phyloP scores from a whole-genome alignment of 2,888 invertebrate species.

The Callimorpha dominula region DNA sequence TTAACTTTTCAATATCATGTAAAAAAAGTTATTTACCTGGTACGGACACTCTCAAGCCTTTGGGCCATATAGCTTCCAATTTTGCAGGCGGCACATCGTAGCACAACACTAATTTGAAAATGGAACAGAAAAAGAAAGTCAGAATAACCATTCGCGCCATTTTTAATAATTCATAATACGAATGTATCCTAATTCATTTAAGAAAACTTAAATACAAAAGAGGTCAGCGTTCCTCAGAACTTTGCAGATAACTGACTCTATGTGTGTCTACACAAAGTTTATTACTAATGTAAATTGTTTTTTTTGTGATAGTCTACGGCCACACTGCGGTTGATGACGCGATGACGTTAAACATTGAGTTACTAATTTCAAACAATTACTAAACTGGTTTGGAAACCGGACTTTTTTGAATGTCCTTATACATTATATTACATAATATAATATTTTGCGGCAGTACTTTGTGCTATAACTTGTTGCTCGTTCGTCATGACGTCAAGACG shows the following conservation, averaged over 20 bases:
- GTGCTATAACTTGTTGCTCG: too few species aligned
- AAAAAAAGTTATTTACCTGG: constrained; percentile 77
- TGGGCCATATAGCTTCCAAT: constrained; percentile 87
- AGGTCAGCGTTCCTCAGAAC: constrained; percentile 25
- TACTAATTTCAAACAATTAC: background rate
- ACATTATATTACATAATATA: background rate
- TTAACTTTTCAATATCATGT: background rate
- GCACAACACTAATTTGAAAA: constrained; percentile 43
- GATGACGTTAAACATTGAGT: background rate
- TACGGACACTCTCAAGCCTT: constrained; percentile 87
- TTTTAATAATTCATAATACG: constrained; percentile 17
- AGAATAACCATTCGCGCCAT: constrained; percentile 29
- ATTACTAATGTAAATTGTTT: constrained; percentile 16
- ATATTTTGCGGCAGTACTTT: background rate
- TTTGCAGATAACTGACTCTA: constrained; percentile 26
- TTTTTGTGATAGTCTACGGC: constrained; percentile 18
- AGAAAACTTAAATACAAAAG: constrained; percentile 35
- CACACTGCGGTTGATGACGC: constrained; percentile 9
- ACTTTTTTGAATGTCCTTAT: background rate
- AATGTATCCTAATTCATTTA: background rate
- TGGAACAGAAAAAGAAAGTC: constrained; percentile 29
- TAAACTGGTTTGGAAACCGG: background rate
- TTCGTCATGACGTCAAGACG: too few species aligned
- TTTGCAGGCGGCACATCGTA: constrained; percentile 82
- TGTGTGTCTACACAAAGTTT: constrained; percentile 4